A percentile compares a stretch with the other conserved stretches of the same genome.
Evolutionary conservation across 2,113 vertebrate species (phyloP).

Genomic region (Dryoscopus gambensis): DNA sequence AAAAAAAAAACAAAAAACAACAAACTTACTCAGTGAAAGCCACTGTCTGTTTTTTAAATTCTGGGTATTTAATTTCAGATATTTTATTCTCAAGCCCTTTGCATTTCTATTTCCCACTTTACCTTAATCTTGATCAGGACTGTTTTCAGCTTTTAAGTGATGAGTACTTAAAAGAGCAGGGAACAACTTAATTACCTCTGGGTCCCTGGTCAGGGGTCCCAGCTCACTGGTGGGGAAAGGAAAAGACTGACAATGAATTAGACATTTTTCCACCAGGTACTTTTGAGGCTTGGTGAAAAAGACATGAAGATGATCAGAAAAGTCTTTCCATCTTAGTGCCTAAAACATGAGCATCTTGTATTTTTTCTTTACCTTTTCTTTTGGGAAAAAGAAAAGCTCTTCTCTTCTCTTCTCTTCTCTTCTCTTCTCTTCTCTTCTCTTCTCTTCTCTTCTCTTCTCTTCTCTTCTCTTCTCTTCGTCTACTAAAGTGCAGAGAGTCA

Average conservation of each 20-base stretch:
- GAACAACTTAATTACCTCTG: background rate
- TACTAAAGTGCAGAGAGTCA: background rate
- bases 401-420: too few species aligned
- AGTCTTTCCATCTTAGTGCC: background rate
- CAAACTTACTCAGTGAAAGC: background rate
- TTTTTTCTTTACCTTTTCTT: background rate
- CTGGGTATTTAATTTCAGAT: background rate
- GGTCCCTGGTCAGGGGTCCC: background rate
- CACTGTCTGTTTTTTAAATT: background rate
- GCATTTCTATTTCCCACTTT: background rate
- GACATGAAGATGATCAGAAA: background rate
- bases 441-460: background rate
- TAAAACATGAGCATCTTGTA: background rate
- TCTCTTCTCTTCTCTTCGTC: background rate
- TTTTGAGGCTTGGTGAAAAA: background rate
- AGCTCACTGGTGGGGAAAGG: background rate
- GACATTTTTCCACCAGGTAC: background rate
- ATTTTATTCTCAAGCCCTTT: background rate
- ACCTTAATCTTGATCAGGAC: background rate
- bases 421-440: too few species aligned
- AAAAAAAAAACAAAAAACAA: background rate
- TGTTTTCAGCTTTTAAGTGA: background rate
- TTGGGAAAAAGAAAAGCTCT: background rate
- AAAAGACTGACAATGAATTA: background rate
- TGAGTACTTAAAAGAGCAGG: background rate